A percentile compares a stretch with the other conserved stretches of the same genome.
Evolutionary conservation across 2,888 invertebrate species (phyloP).

Genomic region (Oxycera nigricornis): DNA sequence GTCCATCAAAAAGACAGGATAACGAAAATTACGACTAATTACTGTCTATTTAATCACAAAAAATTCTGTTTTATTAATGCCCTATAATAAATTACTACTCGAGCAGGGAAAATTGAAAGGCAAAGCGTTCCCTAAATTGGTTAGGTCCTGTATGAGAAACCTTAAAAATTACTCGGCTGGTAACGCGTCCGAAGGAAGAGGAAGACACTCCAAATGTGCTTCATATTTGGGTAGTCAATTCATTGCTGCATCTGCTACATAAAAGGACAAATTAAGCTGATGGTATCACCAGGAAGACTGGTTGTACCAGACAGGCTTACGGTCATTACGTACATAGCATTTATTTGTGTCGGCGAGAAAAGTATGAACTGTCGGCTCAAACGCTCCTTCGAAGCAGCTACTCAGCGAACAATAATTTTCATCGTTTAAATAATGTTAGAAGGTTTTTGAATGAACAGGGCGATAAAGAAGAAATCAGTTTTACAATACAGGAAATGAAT

Average conservation of each 20-base stretch:
- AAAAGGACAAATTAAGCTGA: slow-evolving; percentile 30
- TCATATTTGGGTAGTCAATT: not conserved
- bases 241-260: not conserved
- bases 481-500: no score
- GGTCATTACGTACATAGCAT: not conserved
- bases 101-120: slow-evolving; percentile 29
- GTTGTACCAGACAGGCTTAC: not conserved
- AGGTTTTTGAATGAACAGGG: not conserved
- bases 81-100: slow-evolving; percentile 34
- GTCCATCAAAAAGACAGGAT: slow-evolving; percentile 11
- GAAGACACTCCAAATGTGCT: not conserved
- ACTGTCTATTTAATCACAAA: slow-evolving; percentile 37
- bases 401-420: slow-evolving; percentile 33
- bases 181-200: not conserved
- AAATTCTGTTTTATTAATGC: slow-evolving; percentile 39
- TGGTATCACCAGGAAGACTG: slow-evolving; percentile 1
- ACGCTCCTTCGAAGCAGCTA: slow-evolving; percentile 4
- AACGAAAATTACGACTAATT: slow-evolving; percentile 34
- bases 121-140: slow-evolving; percentile 25
- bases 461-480: no score
- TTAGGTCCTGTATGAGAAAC: not conserved
- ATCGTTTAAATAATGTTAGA: slow-evolving; percentile 26
- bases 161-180: not conserved
- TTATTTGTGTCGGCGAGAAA: not conserved
- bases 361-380: not conserved